A percentile compares a stretch with the other conserved stretches of the same genome.
Evolutionary conservation across 2,113 vertebrate genomes (phyloP).

Genomic region (Hyaena hyaena): DNA sequence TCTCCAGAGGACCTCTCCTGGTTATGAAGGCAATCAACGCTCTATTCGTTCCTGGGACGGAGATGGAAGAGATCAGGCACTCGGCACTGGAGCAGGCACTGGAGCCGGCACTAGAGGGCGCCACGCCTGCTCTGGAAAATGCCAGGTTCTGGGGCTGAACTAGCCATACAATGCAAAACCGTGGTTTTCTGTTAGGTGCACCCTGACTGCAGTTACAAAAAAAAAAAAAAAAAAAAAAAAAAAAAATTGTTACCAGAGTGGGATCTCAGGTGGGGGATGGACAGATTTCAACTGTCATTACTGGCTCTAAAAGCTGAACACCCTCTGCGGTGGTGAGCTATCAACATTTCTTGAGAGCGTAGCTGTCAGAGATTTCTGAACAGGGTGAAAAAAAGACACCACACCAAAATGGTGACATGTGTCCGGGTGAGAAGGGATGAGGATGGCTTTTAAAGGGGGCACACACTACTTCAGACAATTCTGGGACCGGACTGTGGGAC

Average conservation of each 20-base stretch:
- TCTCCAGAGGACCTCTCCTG: background rate
- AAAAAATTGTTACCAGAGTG: background rate
- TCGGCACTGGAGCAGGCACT: background rate
- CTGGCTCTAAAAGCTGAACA: background rate
- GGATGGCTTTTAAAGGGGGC: background rate
- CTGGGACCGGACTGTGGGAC: rapidly evolving
- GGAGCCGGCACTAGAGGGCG: background rate
- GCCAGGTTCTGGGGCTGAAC: background rate
- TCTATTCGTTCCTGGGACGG: background rate
- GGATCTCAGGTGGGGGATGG: too few species aligned
- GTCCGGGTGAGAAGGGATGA: background rate
- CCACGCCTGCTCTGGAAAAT: rapidly evolving
- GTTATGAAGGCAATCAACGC: background rate
- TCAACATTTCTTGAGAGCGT: background rate
- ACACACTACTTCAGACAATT: rapidly evolving
- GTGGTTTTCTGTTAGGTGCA: background rate
- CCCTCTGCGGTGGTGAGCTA: background rate
- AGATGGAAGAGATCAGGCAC: background rate
- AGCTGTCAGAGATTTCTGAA: background rate
- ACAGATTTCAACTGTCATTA: background rate
- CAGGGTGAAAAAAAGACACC: background rate
- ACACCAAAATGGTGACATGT: background rate
- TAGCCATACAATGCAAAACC: background rate
- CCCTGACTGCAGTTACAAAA: background rate
- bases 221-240: background rate